Base-by-base conservation (phyloP, 2,797 vertebrate species). In the Crossoptilon crossoptilon region DNA sequence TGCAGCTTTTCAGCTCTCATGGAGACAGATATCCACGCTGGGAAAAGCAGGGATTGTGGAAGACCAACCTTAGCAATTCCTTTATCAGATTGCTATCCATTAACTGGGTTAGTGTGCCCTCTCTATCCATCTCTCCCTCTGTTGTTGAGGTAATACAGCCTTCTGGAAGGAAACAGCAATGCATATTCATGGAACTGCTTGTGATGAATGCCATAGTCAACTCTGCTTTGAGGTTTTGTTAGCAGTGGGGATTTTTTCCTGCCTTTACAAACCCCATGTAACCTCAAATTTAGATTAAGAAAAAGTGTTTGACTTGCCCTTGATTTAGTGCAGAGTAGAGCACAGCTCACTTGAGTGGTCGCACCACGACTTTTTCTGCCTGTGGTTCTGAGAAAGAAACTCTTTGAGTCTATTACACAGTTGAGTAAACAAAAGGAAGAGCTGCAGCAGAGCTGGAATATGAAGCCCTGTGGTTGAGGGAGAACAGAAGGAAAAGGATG, bases 341-440 rank as follows among this genome's bases (percentile, higher is more conserved):
- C 4, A 26, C 74, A 63, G 58, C 55, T 94, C 75, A 33, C 72
- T 87, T 67, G 55, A 84, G 70, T 64, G 48, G 81, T n/a, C 1
- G 0, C 46, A 19, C 58, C 37, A 82, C 70, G 91, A 68, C 39
- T 92, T 86, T 87, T 90, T 70, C 91, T 92, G 81, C 78, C 74
- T n/a, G 26, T 60, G 39, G 68, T 91, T 92, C 74, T 46, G 85
- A 84, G 87, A 59, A 88, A 41, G 44, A 90, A 95, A 89, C 53
- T 86, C 76, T 94, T 87, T 90, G 67, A 96, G 68, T 55, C n/a
- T 62, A 71, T 94, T 94, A 89, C 71, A 93, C 95, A 91, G 71
- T 35, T 77, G 78, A 91, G 63, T 94, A 96, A 96, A 96, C 95
- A 96, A 92, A 94, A 88, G 73, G 59, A 95, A 84, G 79, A 85